A percentile compares a stretch with the other conserved stretches of the same genome.
These are phyloP conservation scores for Pogonophryne albipinna DNA, from an alignment of 2,797 vertebrate species.

Conservation along the genomic window DNA sequence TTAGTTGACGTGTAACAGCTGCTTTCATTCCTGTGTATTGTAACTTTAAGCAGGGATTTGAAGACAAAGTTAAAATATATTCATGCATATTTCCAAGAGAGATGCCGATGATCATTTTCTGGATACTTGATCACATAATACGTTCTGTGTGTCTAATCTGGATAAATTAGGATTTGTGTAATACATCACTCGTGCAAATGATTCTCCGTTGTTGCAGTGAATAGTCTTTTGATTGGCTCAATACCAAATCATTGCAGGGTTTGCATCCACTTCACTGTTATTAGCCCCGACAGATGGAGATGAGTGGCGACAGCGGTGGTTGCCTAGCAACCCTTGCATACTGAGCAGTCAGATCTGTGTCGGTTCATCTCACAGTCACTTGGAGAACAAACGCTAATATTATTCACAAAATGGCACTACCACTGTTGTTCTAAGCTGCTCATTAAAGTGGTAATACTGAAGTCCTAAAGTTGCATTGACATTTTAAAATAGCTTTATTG, in stretches of 20 bases:
- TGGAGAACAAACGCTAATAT: slow-evolving; percentile 23
- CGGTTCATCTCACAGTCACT: slow-evolving; percentile 26
- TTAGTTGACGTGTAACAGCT: neutral
- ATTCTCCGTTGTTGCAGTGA: slow-evolving; percentile 12
- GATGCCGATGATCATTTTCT: neutral
- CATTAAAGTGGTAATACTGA: too few relatives aligned
- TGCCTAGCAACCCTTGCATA: slow-evolving; percentile 43
- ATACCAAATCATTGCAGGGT: slow-evolving; percentile 18
- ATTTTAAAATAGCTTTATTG: neutral
- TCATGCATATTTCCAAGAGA: neutral
- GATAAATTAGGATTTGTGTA: neutral
- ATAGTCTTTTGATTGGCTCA: slow-evolving; percentile 22
- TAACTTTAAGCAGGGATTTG: neutral
- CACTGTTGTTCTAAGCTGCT: neutral
- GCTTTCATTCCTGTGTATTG: neutral
- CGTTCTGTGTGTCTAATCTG: neutral
- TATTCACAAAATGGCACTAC: neutral
- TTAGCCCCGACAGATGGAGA: slow-evolving; percentile 63
- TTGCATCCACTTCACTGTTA: slow-evolving; percentile 43
- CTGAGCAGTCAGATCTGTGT: slow-evolving; percentile 35
- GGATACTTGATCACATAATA: neutral
- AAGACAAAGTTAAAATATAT: neutral
- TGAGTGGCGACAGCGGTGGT: slow-evolving; percentile 59
- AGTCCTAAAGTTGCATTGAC: neutral
- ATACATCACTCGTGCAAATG: neutral